These are phyloP conservation scores for Amblyraja radiata DNA, from an alignment of 2,797 vertebrate species.

Conservation along the genomic window DNA sequence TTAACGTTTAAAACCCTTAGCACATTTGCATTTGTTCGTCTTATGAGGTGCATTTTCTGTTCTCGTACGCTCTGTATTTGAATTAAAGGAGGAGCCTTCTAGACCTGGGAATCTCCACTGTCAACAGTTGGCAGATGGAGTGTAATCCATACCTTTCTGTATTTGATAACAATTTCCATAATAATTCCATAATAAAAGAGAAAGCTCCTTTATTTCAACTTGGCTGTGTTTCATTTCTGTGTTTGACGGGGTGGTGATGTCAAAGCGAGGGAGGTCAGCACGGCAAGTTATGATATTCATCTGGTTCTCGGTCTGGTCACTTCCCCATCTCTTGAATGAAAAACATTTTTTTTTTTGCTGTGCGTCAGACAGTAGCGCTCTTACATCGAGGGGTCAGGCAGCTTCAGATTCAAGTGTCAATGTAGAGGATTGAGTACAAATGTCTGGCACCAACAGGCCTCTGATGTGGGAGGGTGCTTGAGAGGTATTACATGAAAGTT, in stretches of 20 bases:
- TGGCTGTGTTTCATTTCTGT: neutral
- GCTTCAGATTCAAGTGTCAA: too few species aligned
- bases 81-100: neutral
- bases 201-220: neutral
- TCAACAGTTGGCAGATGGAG: neutral
- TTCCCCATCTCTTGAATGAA: too few species aligned
- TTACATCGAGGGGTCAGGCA: too few species aligned
- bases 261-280: neutral
- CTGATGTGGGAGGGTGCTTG: too few species aligned
- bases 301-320: neutral
- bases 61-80: neutral
- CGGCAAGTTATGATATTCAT: neutral
- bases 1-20: neutral
- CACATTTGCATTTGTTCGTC: neutral
- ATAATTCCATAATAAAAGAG: too few species aligned
- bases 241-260: neutral
- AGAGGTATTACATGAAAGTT: too few species aligned
- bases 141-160: conserved; percentile 1
- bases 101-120: conserved; percentile 13
- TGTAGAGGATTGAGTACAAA: too few species aligned
- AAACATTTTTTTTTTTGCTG: too few species aligned
- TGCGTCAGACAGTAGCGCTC: too few species aligned
- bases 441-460: too few species aligned
- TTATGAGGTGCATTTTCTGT: too few species aligned
- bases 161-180: conserved; percentile 21